Evolutionary conservation across 2,888 invertebrate species (phyloP).

Genomic region (Tinea trinotella): DNA sequence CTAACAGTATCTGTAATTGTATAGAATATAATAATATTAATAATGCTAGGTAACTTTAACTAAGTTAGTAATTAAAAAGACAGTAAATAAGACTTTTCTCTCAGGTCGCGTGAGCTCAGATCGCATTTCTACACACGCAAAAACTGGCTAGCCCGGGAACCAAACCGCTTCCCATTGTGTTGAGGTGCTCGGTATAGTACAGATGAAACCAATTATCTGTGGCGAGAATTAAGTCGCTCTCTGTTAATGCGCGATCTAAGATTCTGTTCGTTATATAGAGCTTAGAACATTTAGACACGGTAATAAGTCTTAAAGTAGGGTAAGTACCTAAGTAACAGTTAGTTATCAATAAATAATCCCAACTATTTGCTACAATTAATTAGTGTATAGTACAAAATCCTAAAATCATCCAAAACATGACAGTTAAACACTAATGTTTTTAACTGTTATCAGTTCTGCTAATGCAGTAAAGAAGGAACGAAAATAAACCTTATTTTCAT

Average conservation of each 20-base stretch:
- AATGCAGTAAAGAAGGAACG: too few relatives aligned
- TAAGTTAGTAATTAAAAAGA: constrained; percentile 13
- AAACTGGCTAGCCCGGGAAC: constrained; percentile 31
- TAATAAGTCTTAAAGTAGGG: too few relatives aligned
- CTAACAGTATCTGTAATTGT: not conserved
- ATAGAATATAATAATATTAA: not conserved
- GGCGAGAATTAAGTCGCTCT: constrained; percentile 48
- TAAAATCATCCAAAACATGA: too few relatives aligned
- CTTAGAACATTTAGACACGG: constrained; percentile 23
- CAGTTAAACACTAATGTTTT: too few relatives aligned
- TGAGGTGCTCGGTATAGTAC: constrained; percentile 28
- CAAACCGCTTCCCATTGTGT: constrained; percentile 19
- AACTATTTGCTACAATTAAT: too few relatives aligned
- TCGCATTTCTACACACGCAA: constrained; percentile 35
- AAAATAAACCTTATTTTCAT: too few relatives aligned
- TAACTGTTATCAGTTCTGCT: too few relatives aligned
- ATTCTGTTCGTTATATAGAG: constrained; percentile 27
- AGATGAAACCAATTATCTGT: constrained; percentile 56
- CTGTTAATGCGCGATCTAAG: constrained; percentile 30
- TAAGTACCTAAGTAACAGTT: too few relatives aligned
- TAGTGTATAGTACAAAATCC: too few relatives aligned
- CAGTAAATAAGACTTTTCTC: constrained; percentile 18
- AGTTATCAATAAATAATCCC: too few relatives aligned
- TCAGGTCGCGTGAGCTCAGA: constrained; percentile 23
- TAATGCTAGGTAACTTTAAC: not conserved